These are phyloP conservation scores for Watsonalla binaria DNA, from an alignment of 2,888 invertebrate species.

Conservation along the genomic window DNA sequence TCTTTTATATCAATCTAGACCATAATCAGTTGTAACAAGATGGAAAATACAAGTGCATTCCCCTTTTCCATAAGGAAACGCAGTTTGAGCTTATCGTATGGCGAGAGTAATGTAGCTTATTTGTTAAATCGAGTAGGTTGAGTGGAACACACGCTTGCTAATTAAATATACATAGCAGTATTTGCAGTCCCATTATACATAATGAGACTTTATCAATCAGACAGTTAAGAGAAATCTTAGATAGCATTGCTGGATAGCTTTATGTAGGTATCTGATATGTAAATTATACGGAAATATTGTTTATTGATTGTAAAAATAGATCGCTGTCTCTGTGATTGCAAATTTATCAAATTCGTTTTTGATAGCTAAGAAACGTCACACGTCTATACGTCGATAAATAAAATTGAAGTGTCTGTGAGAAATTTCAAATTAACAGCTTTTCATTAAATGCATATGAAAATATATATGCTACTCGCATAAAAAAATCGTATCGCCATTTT, in stretches of 20 bases:
- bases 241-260: neutral
- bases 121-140: slow-evolving; percentile 26
- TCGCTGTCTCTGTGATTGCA: too few species aligned
- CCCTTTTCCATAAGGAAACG: slow-evolving; percentile 2
- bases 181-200: slow-evolving; percentile 20
- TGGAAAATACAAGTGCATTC: neutral
- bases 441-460: too few species aligned
- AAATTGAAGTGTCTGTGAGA: too few species aligned
- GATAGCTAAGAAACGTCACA: too few species aligned
- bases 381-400: too few species aligned
- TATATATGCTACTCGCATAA: too few species aligned
- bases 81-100: slow-evolving; percentile 25
- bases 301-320: neutral
- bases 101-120: slow-evolving; percentile 33
- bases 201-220: slow-evolving; percentile 8
- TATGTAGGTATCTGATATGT: neutral
- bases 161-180: slow-evolving; percentile 15
- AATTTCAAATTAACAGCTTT: too few species aligned
- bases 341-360: too few species aligned
- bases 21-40: neutral
- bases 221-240: neutral
- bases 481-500: too few species aligned
- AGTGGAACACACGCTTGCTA: slow-evolving; percentile 16
- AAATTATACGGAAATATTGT: neutral
- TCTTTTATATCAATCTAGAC: neutral